Percentiles rank a stretch among this genome's conserved stretches.
Evolutionary conservation across 2,888 invertebrate species (phyloP).

Genomic region (Morpho helenor): DNA sequence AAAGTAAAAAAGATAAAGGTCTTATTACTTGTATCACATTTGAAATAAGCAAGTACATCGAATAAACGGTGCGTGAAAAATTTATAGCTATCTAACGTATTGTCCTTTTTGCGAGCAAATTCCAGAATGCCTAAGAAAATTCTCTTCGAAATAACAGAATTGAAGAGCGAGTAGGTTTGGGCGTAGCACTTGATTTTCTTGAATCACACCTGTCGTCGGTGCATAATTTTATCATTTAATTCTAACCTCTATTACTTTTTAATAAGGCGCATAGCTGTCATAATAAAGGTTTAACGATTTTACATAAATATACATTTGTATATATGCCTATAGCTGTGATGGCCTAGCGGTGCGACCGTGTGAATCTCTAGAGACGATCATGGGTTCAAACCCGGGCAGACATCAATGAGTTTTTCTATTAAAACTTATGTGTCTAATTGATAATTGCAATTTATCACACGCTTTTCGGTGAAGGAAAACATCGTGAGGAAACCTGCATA

Average conservation of each 20-base stretch:
- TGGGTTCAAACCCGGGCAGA: too few relatives aligned
- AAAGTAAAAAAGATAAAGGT: too few relatives aligned
- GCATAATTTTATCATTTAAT: conserved; percentile 8
- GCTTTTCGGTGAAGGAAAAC: too few relatives aligned
- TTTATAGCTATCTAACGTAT: conserved; percentile 2
- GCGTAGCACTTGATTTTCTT: conserved; percentile 21
- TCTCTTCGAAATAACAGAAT: too few relatives aligned
- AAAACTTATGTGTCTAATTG: too few relatives aligned
- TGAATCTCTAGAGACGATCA: too few relatives aligned
- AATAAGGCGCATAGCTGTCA: background rate
- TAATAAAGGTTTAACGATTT: background rate
- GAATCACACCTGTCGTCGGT: conserved; percentile 26
- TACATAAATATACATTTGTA: conserved; percentile 11
- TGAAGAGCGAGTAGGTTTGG: background rate
- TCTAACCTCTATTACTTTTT: conserved; percentile 11
- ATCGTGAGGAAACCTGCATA: too few relatives aligned
- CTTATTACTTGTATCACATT: too few relatives aligned
- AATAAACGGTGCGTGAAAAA: conserved; percentile 6
- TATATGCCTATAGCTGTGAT: background rate
- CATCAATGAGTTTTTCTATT: too few relatives aligned
- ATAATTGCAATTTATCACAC: too few relatives aligned
- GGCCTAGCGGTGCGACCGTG: too few relatives aligned
- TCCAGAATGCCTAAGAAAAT: conserved; percentile 1
- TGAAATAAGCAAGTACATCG: too few relatives aligned
- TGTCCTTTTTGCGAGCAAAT: conserved; percentile 14